Evolutionary conservation across 2,113 vertebrate genomes (phyloP).

Genomic region (Cynoglossus semilaevis): DNA sequence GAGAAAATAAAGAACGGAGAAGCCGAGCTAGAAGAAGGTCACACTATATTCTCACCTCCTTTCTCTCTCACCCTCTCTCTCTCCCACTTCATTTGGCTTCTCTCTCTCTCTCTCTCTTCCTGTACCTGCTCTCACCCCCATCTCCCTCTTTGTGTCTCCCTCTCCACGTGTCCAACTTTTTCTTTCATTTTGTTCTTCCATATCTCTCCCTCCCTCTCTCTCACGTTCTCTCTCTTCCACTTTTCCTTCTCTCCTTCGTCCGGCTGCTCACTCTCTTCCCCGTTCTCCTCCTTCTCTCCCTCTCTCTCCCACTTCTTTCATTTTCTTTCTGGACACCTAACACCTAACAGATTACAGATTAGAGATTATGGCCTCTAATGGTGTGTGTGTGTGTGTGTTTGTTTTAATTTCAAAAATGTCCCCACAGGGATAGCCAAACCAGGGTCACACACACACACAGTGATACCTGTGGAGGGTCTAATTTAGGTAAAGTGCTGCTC

Average conservation of each 20-base stretch:
- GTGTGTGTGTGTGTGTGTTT: no score
- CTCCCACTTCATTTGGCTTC: not conserved
- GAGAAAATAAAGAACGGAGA: slow-evolving; percentile 58
- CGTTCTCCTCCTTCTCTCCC: no score
- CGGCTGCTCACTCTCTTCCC: no score
- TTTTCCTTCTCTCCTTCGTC: no score
- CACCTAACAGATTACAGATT: slow-evolving; percentile 7
- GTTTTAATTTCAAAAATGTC: no score
- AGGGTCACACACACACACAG: slow-evolving; percentile 15
- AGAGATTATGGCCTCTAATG: no score
- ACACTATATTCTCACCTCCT: slow-evolving; percentile 62
- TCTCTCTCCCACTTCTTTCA: not conserved
- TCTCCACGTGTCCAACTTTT: no score
- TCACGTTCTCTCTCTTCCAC: slow-evolving; percentile 34
- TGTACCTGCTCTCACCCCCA: not conserved
- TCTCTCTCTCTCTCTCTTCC: not conserved
- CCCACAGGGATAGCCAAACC: slow-evolving; percentile 1
- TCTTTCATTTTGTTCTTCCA: no score
- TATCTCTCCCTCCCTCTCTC: slow-evolving; percentile 19
- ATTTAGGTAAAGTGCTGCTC: slow-evolving; percentile 77
- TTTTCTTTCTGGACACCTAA: no score
- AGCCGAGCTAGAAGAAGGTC: slow-evolving; percentile 60
- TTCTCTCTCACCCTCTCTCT: not conserved
- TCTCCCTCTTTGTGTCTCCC: no score
- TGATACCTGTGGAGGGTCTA: slow-evolving; percentile 66